phyloP scores from a whole-genome alignment of 2,113 vertebrate genomes.

The Xiphorhynchus elegans region DNA sequence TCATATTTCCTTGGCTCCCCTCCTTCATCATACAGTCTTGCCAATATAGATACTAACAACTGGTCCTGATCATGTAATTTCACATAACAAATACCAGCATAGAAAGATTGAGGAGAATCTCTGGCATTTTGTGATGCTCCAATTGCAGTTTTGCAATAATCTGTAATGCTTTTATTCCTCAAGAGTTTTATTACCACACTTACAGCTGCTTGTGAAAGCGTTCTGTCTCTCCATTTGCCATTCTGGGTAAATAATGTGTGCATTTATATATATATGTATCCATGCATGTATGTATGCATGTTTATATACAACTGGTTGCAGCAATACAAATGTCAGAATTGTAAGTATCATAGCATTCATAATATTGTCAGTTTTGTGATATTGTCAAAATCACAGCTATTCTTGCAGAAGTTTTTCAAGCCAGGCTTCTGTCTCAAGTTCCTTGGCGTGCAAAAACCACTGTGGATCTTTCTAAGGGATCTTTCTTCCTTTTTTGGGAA shows the following conservation, averaged over 20 bases:
- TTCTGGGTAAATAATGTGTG: neutral
- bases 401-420: neutral
- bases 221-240: neutral
- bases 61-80: neutral
- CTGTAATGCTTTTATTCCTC: neutral
- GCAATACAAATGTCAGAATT: neutral
- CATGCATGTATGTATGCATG: too few relatives aligned
- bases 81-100: neutral
- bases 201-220: neutral
- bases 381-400: neutral
- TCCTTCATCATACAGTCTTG: neutral
- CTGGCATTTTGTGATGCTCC: neutral
- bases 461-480: neutral
- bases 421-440: neutral
- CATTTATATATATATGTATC: too few relatives aligned
- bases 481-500: neutral
- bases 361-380: neutral
- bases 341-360: neutral
- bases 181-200: neutral
- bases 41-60: neutral
- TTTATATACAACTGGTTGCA: neutral
- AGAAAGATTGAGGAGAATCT: neutral
- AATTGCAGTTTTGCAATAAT: neutral
- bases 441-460: neutral
- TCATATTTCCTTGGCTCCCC: neutral